phyloP scores from a whole-genome alignment of 2,888 invertebrate species.

The Napeogenes inachia region DNA sequence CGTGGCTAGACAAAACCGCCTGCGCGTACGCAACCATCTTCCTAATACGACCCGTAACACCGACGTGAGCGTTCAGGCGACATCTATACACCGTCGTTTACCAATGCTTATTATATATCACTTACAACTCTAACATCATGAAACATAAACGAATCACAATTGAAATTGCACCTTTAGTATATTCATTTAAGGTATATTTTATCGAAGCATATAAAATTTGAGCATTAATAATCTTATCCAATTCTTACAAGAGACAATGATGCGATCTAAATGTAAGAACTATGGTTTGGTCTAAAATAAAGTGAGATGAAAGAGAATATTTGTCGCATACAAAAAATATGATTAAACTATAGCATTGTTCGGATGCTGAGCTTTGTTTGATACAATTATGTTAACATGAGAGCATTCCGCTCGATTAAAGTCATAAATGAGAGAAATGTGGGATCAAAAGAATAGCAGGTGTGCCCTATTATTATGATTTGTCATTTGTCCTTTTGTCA shows the following conservation, averaged over 20 bases:
- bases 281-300: constrained; percentile 75
- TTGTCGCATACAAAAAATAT: constrained; percentile 72
- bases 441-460: constrained; percentile 77
- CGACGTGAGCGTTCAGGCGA: constrained; percentile 59
- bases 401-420: constrained; percentile 72
- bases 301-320: constrained; percentile 74
- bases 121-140: constrained; percentile 50
- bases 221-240: constrained; percentile 22
- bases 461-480: constrained; percentile 74
- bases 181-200: constrained; percentile 38
- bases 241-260: constrained; percentile 66
- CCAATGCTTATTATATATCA: constrained; percentile 74
- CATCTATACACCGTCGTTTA: constrained; percentile 60
- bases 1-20: constrained; percentile 69
- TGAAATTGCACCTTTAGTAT: constrained; percentile 29
- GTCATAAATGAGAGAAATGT: constrained; percentile 77
- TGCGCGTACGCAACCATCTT: constrained; percentile 59
- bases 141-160: constrained; percentile 31
- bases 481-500: constrained; percentile 66
- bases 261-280: constrained; percentile 72
- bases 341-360: constrained; percentile 69
- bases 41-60: constrained; percentile 61
- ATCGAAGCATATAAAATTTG: constrained; percentile 4
- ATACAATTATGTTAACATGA: constrained; percentile 66
- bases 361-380: constrained; percentile 65